Evolutionary conservation across 2,888 invertebrate species (phyloP), one percentile per base, ranked within the genome.

Genomic region (Sesia bembeciformis): DNA sequence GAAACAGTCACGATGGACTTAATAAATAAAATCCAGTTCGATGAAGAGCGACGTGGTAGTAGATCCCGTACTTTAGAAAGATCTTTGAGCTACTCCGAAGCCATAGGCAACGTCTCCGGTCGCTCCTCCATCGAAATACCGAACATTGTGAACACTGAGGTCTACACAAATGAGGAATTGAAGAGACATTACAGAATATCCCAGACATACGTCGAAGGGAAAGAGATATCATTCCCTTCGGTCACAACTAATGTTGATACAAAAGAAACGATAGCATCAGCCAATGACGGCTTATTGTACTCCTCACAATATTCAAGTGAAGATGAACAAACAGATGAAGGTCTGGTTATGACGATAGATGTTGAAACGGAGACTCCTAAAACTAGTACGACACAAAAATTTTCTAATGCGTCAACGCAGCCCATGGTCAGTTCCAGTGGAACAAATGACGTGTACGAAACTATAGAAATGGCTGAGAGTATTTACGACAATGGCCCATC

Each of bases 181-280:
- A 87, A 84, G 57, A 86, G 84, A 59, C 84, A 88, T 1, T 85
- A 76, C 56, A 70, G 88, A 53, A 87, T 88, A 57, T 87, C 85
- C 0, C 88, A 88, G 65, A 84, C 81, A 0, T 86, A 86, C 49
- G 86, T 88, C 0, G 89, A 89, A 75, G 88, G 88, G 0, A 86
- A 79, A 58, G 87, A 88, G 65, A 85, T 88, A 2, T 61, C 74
- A 0, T 87, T 87, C 38, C 78, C 81, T 2, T 65, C 65, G 2
- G 60, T 63, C 3, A 64, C 66, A 0, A 70, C 71, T 0, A 78
- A 78, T 52, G 54, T 68, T 7, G 77, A 81, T 4, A 65, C 65
- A 0, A 23, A 23, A 23, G 72, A 67, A n/a, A 53, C 60, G 39
- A 53, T 54, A 7, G 64, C 60, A 23, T 58, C 66, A 2, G 68